Evolutionary conservation across 2,113 vertebrate genomes (phyloP), one percentile per base, ranked within the genome.

Genomic region (Galeopterus variegatus): DNA sequence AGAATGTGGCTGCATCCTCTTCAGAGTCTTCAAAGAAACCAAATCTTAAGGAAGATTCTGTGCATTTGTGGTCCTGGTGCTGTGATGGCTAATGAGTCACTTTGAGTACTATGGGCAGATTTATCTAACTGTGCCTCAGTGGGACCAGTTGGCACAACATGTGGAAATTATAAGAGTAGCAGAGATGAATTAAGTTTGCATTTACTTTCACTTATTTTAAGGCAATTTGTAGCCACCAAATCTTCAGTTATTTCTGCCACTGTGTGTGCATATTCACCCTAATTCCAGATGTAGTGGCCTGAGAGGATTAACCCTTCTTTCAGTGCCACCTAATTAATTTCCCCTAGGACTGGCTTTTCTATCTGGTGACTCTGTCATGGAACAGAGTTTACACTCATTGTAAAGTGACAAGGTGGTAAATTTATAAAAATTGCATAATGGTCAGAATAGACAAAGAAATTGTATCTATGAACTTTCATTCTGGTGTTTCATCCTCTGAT

Each of bases 401-500:
- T n/a, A 88, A 58, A 97, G 36, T 95, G 64, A 62, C 10, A 15
- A 41, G 23, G 31, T 72, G 31, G n/a, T 73, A 36, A 77, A 80
- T 83, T 92, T 82, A 72, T 82, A 82, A 92, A 93, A 95, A 60
- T 56, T 50, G 23, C 31, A 73, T 54, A 72, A 21, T 87, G 48
- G 18, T 93, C 79, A 95, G 28, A 96, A 60, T 14, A 91, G 93
- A 56, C 60, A 80, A 96, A 94, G 5, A 95, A 87, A 81, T 89
- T 87, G 4, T 82, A 54, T 86, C 41, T 96, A 17, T 84, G 75
- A 92, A 52, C 24, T 94, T 95, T 33, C 41, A 5, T 75, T 95
- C 52, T 33, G 52, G 23, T 86, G 45, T 80, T 90, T 92, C 21
- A 86, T 83, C 69, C 50, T 93, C 33, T 77, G 21, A 64, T 64